Evolutionary conservation across 2,888 invertebrate genomes (phyloP).

Genomic region (Drosophila borborema): DNA sequence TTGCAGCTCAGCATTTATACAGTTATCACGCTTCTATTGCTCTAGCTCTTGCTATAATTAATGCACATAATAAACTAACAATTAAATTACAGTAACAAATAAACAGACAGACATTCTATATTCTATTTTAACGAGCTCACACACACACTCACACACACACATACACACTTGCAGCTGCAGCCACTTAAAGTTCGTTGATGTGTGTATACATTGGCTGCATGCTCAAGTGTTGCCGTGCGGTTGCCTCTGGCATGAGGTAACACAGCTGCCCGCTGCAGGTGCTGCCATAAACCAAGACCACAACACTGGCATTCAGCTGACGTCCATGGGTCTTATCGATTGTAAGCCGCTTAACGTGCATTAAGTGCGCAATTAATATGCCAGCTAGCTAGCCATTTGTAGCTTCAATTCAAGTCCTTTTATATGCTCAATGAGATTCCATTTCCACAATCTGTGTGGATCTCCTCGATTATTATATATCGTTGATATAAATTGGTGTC

Average conservation of each 20-base stretch:
- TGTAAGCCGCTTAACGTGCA: conserved; percentile 56
- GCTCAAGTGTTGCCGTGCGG: conserved; percentile 58
- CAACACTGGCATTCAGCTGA: conserved; percentile 31
- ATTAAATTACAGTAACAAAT: conserved; percentile 48
- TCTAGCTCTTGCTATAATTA: conserved; percentile 35
- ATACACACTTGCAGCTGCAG: conserved; percentile 1
- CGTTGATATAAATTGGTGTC: not conserved
- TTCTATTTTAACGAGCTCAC: conserved; percentile 20
- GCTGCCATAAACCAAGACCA: conserved; percentile 31
- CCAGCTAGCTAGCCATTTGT: conserved; percentile 41
- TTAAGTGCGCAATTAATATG: conserved; percentile 68
- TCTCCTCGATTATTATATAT: not conserved
- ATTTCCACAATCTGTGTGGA: not conserved
- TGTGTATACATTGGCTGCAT: conserved; percentile 12
- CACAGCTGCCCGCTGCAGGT: conserved; percentile 44
- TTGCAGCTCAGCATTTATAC: conserved; percentile 7
- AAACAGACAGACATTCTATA: conserved; percentile 43
- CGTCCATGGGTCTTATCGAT: conserved; percentile 69
- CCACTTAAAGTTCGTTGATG: conserved; percentile 13
- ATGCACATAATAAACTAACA: conserved; percentile 64
- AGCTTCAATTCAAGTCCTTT: conserved; percentile 32
- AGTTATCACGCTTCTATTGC: not conserved
- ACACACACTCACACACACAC: conserved; percentile 13
- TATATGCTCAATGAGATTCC: no score
- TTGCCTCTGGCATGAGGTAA: conserved; percentile 10